Base-by-base conservation (phyloP, 2,113 vertebrate genomes). In the Lycaon pictus region DNA sequence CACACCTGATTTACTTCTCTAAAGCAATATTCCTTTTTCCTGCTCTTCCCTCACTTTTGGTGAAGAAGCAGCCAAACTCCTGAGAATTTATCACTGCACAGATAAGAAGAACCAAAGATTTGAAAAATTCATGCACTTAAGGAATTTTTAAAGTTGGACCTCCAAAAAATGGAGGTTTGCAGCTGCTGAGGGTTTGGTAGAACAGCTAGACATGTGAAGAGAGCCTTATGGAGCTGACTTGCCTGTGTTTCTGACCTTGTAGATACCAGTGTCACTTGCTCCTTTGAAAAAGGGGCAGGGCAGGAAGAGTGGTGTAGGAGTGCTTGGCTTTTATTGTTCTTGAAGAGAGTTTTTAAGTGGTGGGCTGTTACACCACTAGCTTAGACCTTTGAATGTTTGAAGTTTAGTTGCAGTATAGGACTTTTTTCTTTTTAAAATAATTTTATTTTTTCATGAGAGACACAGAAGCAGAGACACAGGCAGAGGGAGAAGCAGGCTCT, bases 361-460 rank as follows among this genome's bases (percentile, higher is more conserved):
- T 82, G 35, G 17, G 10, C 37, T 86, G 9, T 74, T 32, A 60
- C 81, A 80, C 79, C 35, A 17, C 63, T 51, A 60, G 19, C 29
- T 60, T 20, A 65, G 27, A 51, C 48, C 63, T 88, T 65, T 74
- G 58, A 65, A 51, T 71, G 56, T 94, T 96, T 62, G 25, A 96
- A 55, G 11, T 83, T 72, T 63, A 88, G 77, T n/a, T 77, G 22
- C 7, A 84, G n/a, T 69, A 22, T 63, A 71, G 63, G 69, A 63
- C 55, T 88, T 72, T 58, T 43, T 43, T 7, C 43, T 43, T 43
- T 43, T 43, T 43, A 7, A 7, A 43, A 43, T 7, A 43, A 43
- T 7, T 43, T 43, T 43, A 43, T 7, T 43, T 43, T 43, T 7
- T 43, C 43, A 43, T 43, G 43, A 43, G 43, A 43, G 43, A 7